Evolutionary conservation across 2,113 vertebrate genomes (phyloP).

Genomic region (Phyllopteryx taeniolatus): DNA sequence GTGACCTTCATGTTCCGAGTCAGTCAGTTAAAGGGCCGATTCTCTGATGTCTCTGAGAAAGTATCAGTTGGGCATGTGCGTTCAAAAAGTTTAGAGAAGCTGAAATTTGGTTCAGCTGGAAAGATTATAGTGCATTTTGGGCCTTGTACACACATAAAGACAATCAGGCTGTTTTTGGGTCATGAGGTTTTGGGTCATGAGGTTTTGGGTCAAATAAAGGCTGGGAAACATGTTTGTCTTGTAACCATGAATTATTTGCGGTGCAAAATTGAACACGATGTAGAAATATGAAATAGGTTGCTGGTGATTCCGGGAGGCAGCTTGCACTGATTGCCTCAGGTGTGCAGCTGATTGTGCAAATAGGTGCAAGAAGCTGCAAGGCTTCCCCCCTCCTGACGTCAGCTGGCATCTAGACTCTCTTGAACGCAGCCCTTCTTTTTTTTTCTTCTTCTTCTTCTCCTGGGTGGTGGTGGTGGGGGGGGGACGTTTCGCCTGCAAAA

Average conservation of each 20-base stretch:
- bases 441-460: neutral
- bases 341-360: constrained; percentile 41
- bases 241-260: no score
- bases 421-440: neutral
- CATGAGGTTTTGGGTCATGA: no score
- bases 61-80: no score
- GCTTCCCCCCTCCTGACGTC: neutral
- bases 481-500: neutral
- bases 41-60: no score
- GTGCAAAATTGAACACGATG: neutral
- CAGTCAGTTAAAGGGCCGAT: no score
- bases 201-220: no score
- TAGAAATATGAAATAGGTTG: neutral
- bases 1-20: constrained; percentile 1
- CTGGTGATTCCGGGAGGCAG: neutral
- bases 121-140: no score
- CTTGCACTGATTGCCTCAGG: constrained; percentile 54
- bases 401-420: neutral
- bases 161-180: neutral
- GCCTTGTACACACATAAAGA: no score
- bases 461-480: no score
- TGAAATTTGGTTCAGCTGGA: no score
- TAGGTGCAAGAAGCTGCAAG: constrained; percentile 7
- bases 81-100: no score
- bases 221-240: no score